Base-by-base conservation (phyloP, 1,140 invertebrate species). In the Lepidotrigona ventralis region DNA sequence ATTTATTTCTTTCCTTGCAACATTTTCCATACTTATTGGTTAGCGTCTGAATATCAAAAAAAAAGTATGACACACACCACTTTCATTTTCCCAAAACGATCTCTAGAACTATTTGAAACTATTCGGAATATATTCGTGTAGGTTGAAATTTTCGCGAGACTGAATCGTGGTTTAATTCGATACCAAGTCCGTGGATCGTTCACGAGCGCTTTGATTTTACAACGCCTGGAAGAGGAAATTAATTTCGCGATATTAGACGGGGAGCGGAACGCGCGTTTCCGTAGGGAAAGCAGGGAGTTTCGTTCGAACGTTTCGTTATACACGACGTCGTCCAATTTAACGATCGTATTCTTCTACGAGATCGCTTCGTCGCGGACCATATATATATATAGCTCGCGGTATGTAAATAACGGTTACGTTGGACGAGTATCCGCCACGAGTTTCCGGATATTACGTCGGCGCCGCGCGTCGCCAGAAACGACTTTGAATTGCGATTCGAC, bases 261-360 rank as follows among this genome's bases (percentile, higher is more conserved):
- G 64, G 9, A 26, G 19, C 21, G 21, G 5, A 56, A 68, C 76
- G 26, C 29, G 29, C 17, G 29, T 29, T 29, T n/a, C 39, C 39
- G 39, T 8, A 19, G 9, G 14, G 63, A 64, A 64, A 66, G 29
- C 64, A 19, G 33, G 33, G 33, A 66, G 17, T 19, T 64, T 26
- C 63, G 29, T 17, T 29, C 64, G 26, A 29, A 19, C 64, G 64
- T 46, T 46, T 46, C 76, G 51, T 79, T 56, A 39, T 56, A 69
- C 64, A 23, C 29, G 21, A 51, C 29, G 17, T n/a, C 51, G 19
- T 56, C 29, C 63, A 69, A 79, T 79, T 79, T 69, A 69, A 79
- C 51, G 76, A 79, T 54, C 76, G 51, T 56, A 79, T 79, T 79
- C 76, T 79, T 79, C 69, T 79, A 79, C 64, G 64, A 69, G 76